A percentile compares a stretch with the other conserved stretches of the same genome.
phyloP scores from a whole-genome alignment of 2,797 vertebrate genomes.

The Anas capensis region DNA sequence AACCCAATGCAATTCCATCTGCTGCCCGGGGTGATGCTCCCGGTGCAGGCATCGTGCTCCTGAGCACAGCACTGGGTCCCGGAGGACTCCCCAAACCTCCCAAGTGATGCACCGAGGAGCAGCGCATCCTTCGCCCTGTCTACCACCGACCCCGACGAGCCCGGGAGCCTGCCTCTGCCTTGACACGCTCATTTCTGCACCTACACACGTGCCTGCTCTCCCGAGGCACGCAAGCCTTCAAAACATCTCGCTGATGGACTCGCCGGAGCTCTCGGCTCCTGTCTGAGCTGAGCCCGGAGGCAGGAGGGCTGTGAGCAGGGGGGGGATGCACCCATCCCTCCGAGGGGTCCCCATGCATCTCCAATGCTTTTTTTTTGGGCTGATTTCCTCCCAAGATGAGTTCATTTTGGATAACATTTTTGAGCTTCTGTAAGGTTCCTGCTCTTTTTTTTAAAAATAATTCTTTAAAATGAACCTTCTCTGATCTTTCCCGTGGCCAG shows the following conservation, averaged over 20 bases:
- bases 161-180: background rate
- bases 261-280: background rate
- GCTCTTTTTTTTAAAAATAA: background rate
- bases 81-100: background rate
- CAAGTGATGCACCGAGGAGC: background rate
- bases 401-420: background rate
- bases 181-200: background rate
- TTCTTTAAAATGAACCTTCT: background rate
- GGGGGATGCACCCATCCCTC: background rate
- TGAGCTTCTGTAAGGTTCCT: background rate
- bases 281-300: background rate
- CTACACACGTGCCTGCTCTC: rapidly evolving
- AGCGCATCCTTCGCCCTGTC: background rate
- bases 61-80: background rate
- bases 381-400: background rate
- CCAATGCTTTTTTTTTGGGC: background rate
- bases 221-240: background rate
- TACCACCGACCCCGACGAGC: rapidly evolving
- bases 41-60: background rate
- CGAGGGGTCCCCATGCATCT: background rate
- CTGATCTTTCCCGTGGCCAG: rapidly evolving
- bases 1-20: background rate
- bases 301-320: background rate
- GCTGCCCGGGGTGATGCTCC: background rate
- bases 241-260: background rate